Conservation (phyloP, 92 coral and sea anemone genomes). For the Zoanthus solanderi region DNA sequence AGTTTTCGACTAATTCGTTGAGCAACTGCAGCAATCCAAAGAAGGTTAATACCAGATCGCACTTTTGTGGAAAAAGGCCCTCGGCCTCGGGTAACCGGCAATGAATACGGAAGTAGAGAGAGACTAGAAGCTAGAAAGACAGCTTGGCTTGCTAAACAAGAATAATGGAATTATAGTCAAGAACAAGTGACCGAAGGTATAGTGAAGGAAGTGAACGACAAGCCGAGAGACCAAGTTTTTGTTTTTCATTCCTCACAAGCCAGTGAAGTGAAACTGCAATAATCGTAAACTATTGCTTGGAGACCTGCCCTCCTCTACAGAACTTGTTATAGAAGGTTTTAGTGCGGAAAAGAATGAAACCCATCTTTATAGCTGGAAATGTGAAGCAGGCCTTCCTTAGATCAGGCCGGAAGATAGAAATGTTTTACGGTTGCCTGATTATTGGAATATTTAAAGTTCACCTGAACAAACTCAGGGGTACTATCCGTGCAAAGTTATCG, state of each 20-base stretch:
- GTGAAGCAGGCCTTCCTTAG: no score
- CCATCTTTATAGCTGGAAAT: conserved; percentile 38
- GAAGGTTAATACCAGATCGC: conserved; percentile 69
- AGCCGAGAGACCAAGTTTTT: not conserved
- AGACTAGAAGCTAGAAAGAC: conserved; percentile 57
- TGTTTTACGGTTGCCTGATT: conserved; percentile 47
- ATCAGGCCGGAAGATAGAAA: not conserved
- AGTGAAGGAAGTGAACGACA: conserved; percentile 40
- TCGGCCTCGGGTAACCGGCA: conserved; percentile 44
- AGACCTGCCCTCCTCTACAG: conserved; percentile 66
- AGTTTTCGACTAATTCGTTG: conserved; percentile 64
- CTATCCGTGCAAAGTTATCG: conserved; percentile 34
- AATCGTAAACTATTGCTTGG: conserved; percentile 65
- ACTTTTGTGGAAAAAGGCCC: conserved; percentile 69
- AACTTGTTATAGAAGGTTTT: conserved; percentile 58
- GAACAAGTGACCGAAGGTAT: conserved; percentile 17
- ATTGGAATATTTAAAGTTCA: conserved; percentile 53
- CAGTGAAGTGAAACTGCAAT: conserved; percentile 33
- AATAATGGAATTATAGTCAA: conserved; percentile 47
- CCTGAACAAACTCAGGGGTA: conserved; percentile 30
- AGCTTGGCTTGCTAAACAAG: conserved; percentile 50
- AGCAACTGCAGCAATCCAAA: conserved; percentile 47
- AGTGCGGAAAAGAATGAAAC: conserved; percentile 40
- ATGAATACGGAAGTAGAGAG: conserved; percentile 53
- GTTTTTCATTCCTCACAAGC: conserved; percentile 62